Base-by-base conservation (phyloP, 2,888 invertebrate genomes). In the Cryptophagus acutangulus region DNA sequence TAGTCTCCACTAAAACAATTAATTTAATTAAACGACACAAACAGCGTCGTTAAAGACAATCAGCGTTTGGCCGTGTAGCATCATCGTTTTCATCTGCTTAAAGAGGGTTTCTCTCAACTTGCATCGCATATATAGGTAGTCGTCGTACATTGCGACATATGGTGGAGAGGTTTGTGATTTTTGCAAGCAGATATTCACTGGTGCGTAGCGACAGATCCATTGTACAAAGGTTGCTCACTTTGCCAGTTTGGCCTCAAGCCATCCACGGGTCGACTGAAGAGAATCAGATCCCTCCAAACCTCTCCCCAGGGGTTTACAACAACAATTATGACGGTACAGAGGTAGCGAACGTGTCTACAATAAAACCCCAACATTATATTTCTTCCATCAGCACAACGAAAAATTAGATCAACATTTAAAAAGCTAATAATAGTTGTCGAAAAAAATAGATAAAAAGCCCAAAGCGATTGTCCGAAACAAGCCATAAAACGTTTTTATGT, bases 261-360 rank as follows among this genome's bases (percentile, higher is more conserved):
- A 31, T 31, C 24, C 38, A 20, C 16, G 31, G 30, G 30, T 24
- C 24, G 28, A 29, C 30, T 8, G 6, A 29, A 10, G 13, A 10
- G 30, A 8, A 29, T 29, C 8, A 10, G 5, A 8, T 5, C 13
- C 10, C 13, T n/a, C 13, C 5, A 5, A 6, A 29, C 29, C 29
- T 10, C 58, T 53, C 56, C 52, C 55, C 53, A 46, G 59, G 57
- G 58, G 57, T 58, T 55, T 57, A 49, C 51, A 55, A 55, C 55
- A 56, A 54, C 59, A 59, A 61, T 60, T 59, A 61, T 59, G 53
- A 55, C 54, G 54, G 58, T 50, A 56, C 53, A 55, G 54, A 49
- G n/a, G n/a, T n/a, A n/a, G n/a, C n/a, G n/a, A n/a, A n/a, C n/a
- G n/a, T n/a, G n/a, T n/a, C n/a, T n/a, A n/a, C n/a, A n/a, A n/a